Evolutionary conservation across 2,888 invertebrate genomes (phyloP).

Genomic region (Antheraea assamensis): DNA sequence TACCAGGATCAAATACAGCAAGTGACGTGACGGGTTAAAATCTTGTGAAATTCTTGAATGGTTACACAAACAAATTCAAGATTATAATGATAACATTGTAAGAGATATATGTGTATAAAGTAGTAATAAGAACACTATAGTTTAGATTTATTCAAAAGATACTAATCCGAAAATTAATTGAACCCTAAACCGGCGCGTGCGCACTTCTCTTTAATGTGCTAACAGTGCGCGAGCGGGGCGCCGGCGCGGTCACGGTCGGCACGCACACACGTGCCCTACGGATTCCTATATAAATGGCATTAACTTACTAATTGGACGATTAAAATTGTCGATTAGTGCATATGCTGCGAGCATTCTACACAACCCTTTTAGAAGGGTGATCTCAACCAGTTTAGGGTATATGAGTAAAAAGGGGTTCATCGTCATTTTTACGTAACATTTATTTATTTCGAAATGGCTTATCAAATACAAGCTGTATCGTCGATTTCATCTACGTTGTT

Average conservation of each 20-base stretch:
- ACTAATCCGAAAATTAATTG: background rate
- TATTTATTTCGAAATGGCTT: no score
- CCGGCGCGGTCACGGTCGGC: background rate
- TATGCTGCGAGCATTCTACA: slow-evolving; percentile 5
- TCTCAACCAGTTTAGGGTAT: background rate
- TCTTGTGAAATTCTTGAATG: no score
- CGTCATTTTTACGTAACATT: background rate
- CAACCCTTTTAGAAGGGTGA: background rate
- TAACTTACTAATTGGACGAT: slow-evolving; percentile 4
- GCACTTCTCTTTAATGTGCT: background rate
- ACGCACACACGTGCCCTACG: background rate
- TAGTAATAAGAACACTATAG: no score
- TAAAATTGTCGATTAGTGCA: background rate
- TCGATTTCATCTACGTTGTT: no score
- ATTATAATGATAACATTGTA: no score
- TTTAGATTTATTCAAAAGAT: background rate
- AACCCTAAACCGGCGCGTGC: slow-evolving; percentile 12
- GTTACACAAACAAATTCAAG: no score
- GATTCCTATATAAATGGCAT: background rate
- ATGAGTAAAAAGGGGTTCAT: background rate
- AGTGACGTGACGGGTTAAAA: no score
- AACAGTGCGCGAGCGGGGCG: background rate
- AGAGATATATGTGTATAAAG: no score
- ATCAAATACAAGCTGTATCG: no score
- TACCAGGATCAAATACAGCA: no score